Evolutionary conservation across 2,888 invertebrate species (phyloP), one percentile per base, ranked within the genome.

Genomic region (Dioctria rufipes): DNA sequence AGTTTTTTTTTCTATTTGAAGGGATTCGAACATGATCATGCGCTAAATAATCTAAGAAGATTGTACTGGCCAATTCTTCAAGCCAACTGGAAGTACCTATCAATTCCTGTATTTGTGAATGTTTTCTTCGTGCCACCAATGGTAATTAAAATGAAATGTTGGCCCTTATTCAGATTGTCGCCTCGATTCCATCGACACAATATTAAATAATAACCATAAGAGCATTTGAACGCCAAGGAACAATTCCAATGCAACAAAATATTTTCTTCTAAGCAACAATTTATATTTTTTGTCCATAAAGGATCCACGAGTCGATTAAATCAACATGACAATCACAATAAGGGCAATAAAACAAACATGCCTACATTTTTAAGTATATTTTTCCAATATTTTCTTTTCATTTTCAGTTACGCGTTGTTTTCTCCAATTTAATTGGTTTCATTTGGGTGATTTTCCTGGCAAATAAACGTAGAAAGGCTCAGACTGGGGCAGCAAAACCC

Each of bases 371-470:
- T 11, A 46, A 46, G 8, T 8, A 54, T 11, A 11, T 54, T 54
- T 54, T 8, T 54, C 11, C 11, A 54, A 54, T n/a, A 11, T 11
- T 54, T 37, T 67, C 66, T 78, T 51, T 81, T 80, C 80, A 63
- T 80, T 92, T 93, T 83, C 90, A 95, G 95, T 88, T 96, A 78
- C 90, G 95, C 84, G 94, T 95, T n/a, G 89, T 95, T 9, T 91
- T 93, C 81, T 92, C 92, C 87, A 95, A 94, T 86, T 85, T 95
- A n/a, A 92, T 95, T 81, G 94, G 94, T 66, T 94, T 95, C 86
- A 91, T 94, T 84, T 95, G 95, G 95, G 92, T 93, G 2, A 92
- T 95, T 87, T 95, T 93, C 86, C 86, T 95, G 75, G 93, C 95
- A 3, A 91, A 92, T 82, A 93, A 93, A 86, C 91, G 94, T 85